Percentiles rank a stretch among this genome's conserved stretches.
phyloP scores from a whole-genome alignment of 2,113 vertebrate species.

The Astur gentilis region DNA sequence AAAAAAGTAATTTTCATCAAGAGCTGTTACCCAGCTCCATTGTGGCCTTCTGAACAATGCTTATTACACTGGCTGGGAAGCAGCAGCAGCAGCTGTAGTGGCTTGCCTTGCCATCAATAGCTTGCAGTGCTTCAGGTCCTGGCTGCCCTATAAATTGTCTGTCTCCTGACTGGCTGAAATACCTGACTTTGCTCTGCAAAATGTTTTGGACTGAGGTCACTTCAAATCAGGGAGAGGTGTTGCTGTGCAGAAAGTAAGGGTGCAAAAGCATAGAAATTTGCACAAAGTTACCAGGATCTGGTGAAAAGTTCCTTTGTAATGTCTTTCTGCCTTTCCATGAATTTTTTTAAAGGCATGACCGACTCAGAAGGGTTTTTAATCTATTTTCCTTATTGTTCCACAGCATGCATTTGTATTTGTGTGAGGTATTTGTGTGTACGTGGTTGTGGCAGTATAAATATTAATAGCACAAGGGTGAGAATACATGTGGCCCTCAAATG shows the following conservation, averaged over 20 bases:
- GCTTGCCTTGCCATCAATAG: neutral
- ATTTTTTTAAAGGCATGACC: neutral
- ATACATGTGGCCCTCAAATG: slow-evolving; percentile 56
- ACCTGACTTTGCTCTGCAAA: neutral
- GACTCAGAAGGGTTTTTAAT: neutral
- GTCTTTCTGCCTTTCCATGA: neutral
- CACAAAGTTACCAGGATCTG: neutral
- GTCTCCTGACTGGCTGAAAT: neutral
- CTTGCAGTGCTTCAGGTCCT: neutral
- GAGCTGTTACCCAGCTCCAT: neutral
- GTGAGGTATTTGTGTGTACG: neutral
- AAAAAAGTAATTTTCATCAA: neutral
- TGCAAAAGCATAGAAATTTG: neutral
- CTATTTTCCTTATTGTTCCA: neutral
- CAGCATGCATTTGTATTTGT: neutral
- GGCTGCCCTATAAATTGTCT: neutral
- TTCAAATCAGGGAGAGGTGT: neutral
- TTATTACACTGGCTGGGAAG: neutral
- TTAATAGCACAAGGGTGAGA: slow-evolving; percentile 61
- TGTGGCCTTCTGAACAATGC: neutral
- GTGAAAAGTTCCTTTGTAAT: neutral
- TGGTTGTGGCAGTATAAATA: slow-evolving; percentile 60
- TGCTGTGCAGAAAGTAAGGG: neutral
- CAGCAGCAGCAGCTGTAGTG: slow-evolving; percentile 37
- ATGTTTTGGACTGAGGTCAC: neutral